phyloP scores from a whole-genome alignment of 1,140 invertebrate genomes.

The Piezodorus guildinii region DNA sequence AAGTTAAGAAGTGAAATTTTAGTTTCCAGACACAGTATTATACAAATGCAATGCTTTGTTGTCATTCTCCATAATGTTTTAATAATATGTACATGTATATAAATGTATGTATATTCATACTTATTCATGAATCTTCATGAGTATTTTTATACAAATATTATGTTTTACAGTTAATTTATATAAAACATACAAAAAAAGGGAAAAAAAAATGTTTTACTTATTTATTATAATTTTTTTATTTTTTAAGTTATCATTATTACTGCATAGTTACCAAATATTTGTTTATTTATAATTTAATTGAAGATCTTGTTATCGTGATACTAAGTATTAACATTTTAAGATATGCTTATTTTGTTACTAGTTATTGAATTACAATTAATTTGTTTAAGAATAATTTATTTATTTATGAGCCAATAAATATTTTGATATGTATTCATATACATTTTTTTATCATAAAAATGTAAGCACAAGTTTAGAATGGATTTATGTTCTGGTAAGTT shows the following conservation, averaged over 20 bases:
- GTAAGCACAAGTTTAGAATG: neutral
- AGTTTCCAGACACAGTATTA: too few species aligned
- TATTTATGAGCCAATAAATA: neutral
- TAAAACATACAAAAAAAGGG: too few species aligned
- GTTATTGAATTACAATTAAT: neutral
- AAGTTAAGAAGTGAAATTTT: too few species aligned
- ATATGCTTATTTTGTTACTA: neutral
- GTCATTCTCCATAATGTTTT: too few species aligned
- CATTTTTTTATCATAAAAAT: neutral
- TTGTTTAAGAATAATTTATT: neutral
- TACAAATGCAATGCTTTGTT: too few species aligned
- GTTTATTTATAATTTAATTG: neutral
- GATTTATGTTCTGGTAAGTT: too few species aligned
- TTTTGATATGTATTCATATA: neutral
- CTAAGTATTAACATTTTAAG: neutral
- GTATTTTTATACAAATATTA: too few species aligned
- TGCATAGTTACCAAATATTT: neutral
- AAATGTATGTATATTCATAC: constrained; percentile 6
- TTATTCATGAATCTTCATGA: neutral
- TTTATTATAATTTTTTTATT: too few species aligned
- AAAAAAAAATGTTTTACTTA: too few species aligned
- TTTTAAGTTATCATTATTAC: too few species aligned
- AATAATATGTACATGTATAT: constrained; percentile 1
- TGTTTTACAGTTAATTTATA: too few species aligned
- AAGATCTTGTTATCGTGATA: neutral